A percentile compares a stretch with the other conserved stretches of the same genome.
Conservation (phyloP, 2,888 invertebrate genomes). For the Limnephilus marmoratus region DNA sequence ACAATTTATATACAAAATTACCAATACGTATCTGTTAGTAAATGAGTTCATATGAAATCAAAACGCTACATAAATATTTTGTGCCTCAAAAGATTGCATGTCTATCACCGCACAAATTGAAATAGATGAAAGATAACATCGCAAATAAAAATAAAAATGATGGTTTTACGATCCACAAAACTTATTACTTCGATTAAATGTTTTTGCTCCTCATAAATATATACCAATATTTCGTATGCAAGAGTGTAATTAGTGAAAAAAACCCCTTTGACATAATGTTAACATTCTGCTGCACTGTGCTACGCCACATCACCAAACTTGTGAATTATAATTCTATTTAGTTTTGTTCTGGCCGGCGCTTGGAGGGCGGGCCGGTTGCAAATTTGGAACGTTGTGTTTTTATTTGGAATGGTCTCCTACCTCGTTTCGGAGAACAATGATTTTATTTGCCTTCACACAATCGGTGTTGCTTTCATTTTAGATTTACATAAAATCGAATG, state of each 20-base stretch:
- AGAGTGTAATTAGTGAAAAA: background rate
- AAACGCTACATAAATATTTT: no score
- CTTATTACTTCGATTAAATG: no score
- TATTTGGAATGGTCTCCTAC: slow-evolving; percentile 27
- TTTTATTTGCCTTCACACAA: slow-evolving; percentile 38
- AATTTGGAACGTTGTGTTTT: slow-evolving; percentile 31
- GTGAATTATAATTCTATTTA: slow-evolving; percentile 38
- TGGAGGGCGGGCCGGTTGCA: slow-evolving; percentile 13
- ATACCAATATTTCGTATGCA: background rate
- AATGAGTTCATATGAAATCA: no score
- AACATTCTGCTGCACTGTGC: background rate
- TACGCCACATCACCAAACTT: background rate
- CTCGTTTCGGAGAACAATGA: slow-evolving; percentile 40
- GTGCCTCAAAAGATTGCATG: background rate
- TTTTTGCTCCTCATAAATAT: no score
- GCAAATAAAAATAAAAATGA: background rate
- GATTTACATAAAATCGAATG: slow-evolving; percentile 41
- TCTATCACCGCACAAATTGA: background rate
- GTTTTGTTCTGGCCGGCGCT: slow-evolving; percentile 24
- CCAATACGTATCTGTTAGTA: no score
- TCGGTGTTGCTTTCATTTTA: slow-evolving; percentile 41
- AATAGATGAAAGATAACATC: background rate
- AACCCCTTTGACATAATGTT: no score
- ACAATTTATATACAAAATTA: no score
- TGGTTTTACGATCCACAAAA: background rate